These are phyloP conservation scores for Latheticus oryzae DNA, from an alignment of 2,888 invertebrate genomes.

Conservation along the genomic window DNA sequence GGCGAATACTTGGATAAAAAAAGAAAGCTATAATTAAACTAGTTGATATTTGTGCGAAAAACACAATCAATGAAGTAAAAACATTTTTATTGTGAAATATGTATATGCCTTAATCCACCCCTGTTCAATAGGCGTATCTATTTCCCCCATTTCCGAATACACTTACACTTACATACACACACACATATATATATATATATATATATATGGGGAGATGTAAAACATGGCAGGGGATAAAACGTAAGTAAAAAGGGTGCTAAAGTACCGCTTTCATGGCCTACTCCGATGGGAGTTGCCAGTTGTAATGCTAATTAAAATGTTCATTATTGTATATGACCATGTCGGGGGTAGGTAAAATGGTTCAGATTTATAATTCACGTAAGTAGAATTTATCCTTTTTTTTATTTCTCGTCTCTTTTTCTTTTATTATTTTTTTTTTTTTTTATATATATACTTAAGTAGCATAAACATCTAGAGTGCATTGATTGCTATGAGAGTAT, in stretches of 20 bases:
- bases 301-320: slow-evolving; percentile 49
- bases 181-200: no score
- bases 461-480: no score
- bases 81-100: no score
- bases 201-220: no score
- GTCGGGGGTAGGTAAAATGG: slow-evolving; percentile 34
- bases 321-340: slow-evolving; percentile 44
- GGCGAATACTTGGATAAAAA: no score
- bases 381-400: no score
- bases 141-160: slow-evolving; percentile 27
- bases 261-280: slow-evolving; percentile 37
- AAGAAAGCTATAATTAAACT: no score
- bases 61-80: no score
- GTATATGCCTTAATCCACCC: slow-evolving; percentile 7
- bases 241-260: slow-evolving; percentile 44
- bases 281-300: slow-evolving; percentile 45
- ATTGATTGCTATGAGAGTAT: no score
- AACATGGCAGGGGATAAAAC: slow-evolving; percentile 30
- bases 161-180: no score
- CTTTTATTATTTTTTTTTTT: slow-evolving; percentile 1
- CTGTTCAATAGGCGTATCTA: slow-evolving; percentile 26
- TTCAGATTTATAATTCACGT: slow-evolving; percentile 11
- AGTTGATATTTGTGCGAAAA: no score
- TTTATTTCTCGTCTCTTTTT: slow-evolving; percentile 4
- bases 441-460: background rate